Percentiles rank a stretch among this genome's conserved stretches.
Evolutionary conservation across 2,888 invertebrate genomes (phyloP).

Genomic region (Sarcophaga caerulescens): DNA sequence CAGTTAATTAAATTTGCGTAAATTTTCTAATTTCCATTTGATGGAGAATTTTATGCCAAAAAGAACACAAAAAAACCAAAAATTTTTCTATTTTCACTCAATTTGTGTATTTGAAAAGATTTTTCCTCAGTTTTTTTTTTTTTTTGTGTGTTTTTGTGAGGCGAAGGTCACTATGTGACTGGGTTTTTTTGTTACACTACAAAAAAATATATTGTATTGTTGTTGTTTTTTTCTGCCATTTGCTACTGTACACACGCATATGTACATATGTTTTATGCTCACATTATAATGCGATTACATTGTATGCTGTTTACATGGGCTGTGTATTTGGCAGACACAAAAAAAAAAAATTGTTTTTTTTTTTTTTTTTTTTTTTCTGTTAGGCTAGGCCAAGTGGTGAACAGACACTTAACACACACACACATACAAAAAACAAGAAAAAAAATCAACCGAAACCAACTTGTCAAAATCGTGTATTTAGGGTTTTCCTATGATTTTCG

Average conservation of each 20-base stretch:
- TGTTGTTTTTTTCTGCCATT: constrained; percentile 45
- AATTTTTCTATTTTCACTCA: no score
- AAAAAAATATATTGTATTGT: neutral
- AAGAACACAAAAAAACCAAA: no score
- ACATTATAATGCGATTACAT: no score
- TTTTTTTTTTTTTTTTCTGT: neutral
- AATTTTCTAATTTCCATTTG: no score
- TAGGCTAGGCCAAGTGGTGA: neutral
- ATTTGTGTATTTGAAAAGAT: neutral
- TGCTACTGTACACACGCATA: constrained; percentile 66
- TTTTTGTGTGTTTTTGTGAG: constrained; percentile 54
- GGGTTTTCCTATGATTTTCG: constrained; percentile 48
- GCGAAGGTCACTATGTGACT: constrained; percentile 73
- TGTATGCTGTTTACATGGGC: constrained; percentile 23
- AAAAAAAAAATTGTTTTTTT: no score
- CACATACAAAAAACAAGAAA: neutral
- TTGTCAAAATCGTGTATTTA: constrained; percentile 67
- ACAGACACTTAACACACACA: neutral
- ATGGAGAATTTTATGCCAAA: no score
- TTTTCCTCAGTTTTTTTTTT: neutral
- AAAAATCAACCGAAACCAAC: constrained; percentile 42
- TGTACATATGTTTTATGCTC: constrained; percentile 3
- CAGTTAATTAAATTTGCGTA: no score
- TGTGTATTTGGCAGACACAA: constrained; percentile 35
- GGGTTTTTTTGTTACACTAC: constrained; percentile 46